Percentiles rank a stretch among this genome's conserved stretches.
Conservation (phyloP, 2,113 vertebrate species). For the Menura novaehollandiae region DNA sequence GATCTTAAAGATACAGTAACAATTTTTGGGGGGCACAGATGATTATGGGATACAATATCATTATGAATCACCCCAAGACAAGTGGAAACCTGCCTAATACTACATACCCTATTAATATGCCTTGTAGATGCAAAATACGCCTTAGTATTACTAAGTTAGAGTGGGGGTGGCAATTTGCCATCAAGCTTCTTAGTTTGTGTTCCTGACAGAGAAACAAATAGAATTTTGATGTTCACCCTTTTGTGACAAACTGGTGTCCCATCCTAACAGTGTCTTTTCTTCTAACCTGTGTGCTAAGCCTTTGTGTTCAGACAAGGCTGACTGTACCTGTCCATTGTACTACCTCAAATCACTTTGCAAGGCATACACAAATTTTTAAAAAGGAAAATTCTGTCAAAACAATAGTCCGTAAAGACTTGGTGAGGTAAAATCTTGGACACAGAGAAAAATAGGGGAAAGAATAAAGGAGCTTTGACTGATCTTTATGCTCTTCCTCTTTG, state of each 20-base stretch:
- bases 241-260: not conserved
- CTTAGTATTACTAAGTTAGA: not conserved
- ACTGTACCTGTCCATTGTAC: not conserved
- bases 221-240: not conserved
- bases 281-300: not conserved
- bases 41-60: too few species aligned
- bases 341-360: not conserved
- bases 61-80: not conserved
- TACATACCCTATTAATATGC: not conserved
- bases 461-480: not conserved
- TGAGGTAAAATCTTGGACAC: not conserved
- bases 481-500: not conserved
- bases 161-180: not conserved
- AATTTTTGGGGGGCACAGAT: too few species aligned
- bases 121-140: not conserved
- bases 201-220: not conserved
- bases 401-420: rapidly evolving
- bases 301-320: not conserved
- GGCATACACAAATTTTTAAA: not conserved
- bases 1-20: too few species aligned
- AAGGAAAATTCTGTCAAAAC: not conserved
- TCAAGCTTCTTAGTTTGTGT: not conserved
- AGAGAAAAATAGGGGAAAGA: not conserved
- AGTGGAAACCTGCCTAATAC: not conserved
- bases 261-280: not conserved